Evolutionary conservation across 2,113 vertebrate genomes (phyloP).

Genomic region (Tupaia tana): DNA sequence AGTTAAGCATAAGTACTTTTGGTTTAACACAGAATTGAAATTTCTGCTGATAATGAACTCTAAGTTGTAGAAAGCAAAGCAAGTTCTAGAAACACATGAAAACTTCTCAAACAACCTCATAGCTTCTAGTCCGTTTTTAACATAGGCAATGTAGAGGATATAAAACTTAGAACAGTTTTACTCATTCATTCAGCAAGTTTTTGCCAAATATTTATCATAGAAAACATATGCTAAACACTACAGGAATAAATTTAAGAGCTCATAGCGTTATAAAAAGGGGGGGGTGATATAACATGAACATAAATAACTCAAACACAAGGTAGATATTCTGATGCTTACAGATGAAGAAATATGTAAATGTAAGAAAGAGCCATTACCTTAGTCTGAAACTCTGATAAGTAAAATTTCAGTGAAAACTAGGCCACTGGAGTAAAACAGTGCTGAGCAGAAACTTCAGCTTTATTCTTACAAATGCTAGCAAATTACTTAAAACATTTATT

Average conservation of each 20-base stretch:
- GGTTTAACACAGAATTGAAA: neutral
- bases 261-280: neutral
- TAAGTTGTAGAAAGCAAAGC: constrained; percentile 5
- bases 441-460: neutral
- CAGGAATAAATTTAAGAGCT: neutral
- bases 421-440: neutral
- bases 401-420: neutral
- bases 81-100: constrained; percentile 34
- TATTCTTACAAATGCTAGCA: neutral
- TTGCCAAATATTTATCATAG: neutral
- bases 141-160: neutral
- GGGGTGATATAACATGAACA: neutral
- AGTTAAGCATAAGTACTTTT: constrained; percentile 16
- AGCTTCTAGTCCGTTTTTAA: neutral
- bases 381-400: neutral
- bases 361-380: neutral
- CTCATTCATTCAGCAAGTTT: neutral
- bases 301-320: neutral
- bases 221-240: neutral
- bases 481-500: constrained; percentile 22
- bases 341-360: neutral
- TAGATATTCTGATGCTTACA: neutral
- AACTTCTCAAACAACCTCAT: neutral
- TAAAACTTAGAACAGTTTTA: neutral
- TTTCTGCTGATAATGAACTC: neutral